A percentile compares a stretch with the other conserved stretches of the same genome.
Conservation (phyloP, 1,140 invertebrate genomes). For the Papilio machaon region DNA sequence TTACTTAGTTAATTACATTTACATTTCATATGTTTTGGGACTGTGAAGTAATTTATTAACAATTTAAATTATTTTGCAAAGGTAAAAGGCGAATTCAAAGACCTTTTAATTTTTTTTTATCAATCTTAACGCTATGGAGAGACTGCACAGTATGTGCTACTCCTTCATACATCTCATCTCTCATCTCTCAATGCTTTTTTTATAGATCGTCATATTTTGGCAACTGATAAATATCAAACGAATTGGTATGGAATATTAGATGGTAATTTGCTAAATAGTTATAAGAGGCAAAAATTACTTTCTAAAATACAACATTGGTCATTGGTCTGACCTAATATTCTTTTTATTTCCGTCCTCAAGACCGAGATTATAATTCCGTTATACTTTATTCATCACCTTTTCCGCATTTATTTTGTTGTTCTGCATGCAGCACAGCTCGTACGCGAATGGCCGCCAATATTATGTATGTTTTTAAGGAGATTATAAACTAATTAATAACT, state of each 20-base stretch:
- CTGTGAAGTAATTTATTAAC: background rate
- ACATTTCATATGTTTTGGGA: background rate
- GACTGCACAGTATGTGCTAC: too few relatives aligned
- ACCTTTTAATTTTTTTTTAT: background rate
- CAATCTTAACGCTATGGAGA: background rate
- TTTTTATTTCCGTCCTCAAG: background rate
- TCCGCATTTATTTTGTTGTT: background rate
- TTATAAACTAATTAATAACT: too few relatives aligned
- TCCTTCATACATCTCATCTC: too few relatives aligned
- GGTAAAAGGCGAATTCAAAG: too few relatives aligned
- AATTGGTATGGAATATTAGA: background rate
- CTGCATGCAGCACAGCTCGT: background rate
- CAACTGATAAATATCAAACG: background rate
- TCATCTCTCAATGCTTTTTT: too few relatives aligned
- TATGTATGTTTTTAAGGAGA: too few relatives aligned
- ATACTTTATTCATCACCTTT: background rate
- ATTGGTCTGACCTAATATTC: background rate
- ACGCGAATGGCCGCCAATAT: background rate
- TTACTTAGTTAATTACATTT: slow-evolving; percentile 18
- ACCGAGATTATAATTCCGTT: background rate
- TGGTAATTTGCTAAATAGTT: background rate
- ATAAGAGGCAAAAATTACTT: background rate
- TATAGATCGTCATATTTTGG: too few relatives aligned
- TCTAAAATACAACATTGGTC: background rate
- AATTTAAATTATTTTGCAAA: background rate